These are phyloP conservation scores for Bombus impatiens DNA, from an alignment of 1,140 invertebrate genomes.

Conservation along the genomic window DNA sequence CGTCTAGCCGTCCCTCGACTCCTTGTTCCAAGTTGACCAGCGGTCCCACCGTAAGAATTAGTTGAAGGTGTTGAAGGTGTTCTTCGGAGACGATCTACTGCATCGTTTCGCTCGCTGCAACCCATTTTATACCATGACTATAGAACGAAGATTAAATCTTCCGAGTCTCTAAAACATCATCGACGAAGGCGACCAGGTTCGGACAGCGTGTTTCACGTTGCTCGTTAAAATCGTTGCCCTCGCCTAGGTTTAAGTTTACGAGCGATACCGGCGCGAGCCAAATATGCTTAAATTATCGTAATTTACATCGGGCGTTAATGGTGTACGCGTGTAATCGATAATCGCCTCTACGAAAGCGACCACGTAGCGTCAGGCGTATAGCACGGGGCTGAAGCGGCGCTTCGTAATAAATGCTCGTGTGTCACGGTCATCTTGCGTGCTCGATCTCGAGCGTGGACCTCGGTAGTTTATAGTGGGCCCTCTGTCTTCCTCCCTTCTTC, in stretches of 20 bases:
- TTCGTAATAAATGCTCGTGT: slow-evolving; percentile 65
- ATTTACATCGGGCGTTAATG: slow-evolving; percentile 47
- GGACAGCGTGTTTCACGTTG: no score
- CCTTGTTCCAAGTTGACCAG: neutral
- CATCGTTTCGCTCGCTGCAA: neutral
- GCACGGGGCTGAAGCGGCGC: neutral
- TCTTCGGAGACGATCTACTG: slow-evolving; percentile 18
- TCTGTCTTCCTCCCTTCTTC: slow-evolving; percentile 41
- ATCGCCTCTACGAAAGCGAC: slow-evolving; percentile 22
- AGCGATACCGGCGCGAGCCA: neutral
- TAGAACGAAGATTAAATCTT: slow-evolving; percentile 19
- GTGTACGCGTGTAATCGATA: slow-evolving; percentile 40
- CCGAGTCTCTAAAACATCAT: neutral
- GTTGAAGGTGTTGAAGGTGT: slow-evolving; percentile 33
- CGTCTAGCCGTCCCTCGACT: neutral
- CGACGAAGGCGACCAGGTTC: neutral
- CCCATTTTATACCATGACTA: neutral
- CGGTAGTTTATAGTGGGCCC: slow-evolving; percentile 57
- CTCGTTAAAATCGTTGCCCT: neutral
- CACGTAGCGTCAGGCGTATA: neutral
- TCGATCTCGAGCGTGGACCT: slow-evolving; percentile 58
- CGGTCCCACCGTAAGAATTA: slow-evolving; percentile 1
- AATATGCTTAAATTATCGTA: slow-evolving; percentile 32
- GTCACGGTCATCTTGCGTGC: slow-evolving; percentile 62
- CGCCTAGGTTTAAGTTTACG: neutral